These are phyloP conservation scores for Sogatella furcifera DNA, from an alignment of 1,140 invertebrate genomes.

Conservation along the genomic window DNA sequence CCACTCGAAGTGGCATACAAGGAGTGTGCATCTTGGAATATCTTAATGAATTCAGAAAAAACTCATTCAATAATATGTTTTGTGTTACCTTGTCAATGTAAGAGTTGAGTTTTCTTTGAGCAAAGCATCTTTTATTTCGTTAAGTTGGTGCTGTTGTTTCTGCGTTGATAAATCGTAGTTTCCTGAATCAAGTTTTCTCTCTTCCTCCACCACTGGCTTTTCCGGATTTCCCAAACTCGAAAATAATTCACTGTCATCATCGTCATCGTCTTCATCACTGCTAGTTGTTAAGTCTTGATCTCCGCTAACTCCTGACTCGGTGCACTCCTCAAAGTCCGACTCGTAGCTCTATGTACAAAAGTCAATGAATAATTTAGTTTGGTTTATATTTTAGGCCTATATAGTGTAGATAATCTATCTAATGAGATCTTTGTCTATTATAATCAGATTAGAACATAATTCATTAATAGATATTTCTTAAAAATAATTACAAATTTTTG, in stretches of 20 bases:
- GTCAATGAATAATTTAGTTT: too few relatives aligned
- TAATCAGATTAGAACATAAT: too few relatives aligned
- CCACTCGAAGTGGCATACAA: too few relatives aligned
- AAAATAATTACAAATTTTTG: too few relatives aligned
- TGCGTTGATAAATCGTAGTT: slow-evolving; percentile 42
- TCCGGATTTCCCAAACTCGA: slow-evolving; percentile 1
- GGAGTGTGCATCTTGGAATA: too few relatives aligned
- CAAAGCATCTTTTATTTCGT: slow-evolving; percentile 12
- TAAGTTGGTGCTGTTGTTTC: slow-evolving; percentile 25
- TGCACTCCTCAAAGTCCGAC: slow-evolving; percentile 43
- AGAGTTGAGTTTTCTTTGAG: slow-evolving; percentile 15
- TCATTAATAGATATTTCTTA: too few relatives aligned
- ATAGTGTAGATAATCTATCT: too few relatives aligned
- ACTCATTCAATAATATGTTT: neutral
- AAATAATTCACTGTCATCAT: neutral
- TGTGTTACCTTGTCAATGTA: neutral
- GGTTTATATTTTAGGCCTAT: too few relatives aligned
- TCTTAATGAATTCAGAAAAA: neutral
- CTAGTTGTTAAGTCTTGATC: slow-evolving; percentile 22
- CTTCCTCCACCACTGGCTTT: slow-evolving; percentile 38
- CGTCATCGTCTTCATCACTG: slow-evolving; percentile 3
- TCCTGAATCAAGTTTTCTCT: slow-evolving; percentile 55
- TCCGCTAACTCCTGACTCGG: slow-evolving; percentile 33
- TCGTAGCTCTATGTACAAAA: slow-evolving; percentile 22
- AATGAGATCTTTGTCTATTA: too few relatives aligned